Conservation (phyloP, 2,113 vertebrate genomes). For the Brachyistius frenatus region DNA sequence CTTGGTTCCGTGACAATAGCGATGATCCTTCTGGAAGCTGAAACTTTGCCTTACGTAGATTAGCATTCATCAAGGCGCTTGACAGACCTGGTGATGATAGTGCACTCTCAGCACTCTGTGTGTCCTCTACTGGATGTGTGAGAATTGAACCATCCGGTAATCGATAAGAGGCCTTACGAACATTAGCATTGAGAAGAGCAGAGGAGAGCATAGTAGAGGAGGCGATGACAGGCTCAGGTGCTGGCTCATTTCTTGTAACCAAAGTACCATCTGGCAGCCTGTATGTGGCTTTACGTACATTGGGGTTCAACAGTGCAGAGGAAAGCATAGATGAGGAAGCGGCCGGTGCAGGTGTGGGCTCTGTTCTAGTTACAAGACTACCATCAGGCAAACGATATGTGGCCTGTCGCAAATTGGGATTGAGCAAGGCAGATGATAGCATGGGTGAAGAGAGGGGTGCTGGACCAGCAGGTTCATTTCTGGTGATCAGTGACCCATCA, state of each 20-base stretch:
- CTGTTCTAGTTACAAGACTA: constrained; percentile 63
- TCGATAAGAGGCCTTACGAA: constrained; percentile 69
- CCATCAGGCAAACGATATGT: constrained; percentile 77
- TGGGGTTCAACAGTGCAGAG: constrained; percentile 65
- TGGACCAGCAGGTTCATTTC: constrained; percentile 62
- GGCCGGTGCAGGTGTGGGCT: constrained; percentile 45
- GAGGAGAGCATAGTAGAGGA: constrained; percentile 71
- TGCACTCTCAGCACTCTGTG: constrained; percentile 38
- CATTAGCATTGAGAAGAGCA: constrained; percentile 70
- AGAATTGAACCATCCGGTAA: constrained; percentile 74
- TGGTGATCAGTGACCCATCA: constrained; percentile 78
- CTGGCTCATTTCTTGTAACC: constrained; percentile 54
- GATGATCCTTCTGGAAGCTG: constrained; percentile 71
- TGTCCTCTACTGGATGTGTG: constrained; percentile 38
- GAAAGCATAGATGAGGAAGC: constrained; percentile 67
- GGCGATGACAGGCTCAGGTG: constrained; percentile 19
- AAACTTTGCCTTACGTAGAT: constrained; percentile 69
- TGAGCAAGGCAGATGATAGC: constrained; percentile 73
- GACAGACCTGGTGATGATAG: constrained; percentile 60
- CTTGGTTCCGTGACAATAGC: constrained; percentile 64
- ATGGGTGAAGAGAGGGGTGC: constrained; percentile 57
- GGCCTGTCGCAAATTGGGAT: constrained; percentile 65
- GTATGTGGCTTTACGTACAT: constrained; percentile 61
- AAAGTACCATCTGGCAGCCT: constrained; percentile 67
- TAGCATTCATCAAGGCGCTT: constrained; percentile 69